These are phyloP conservation scores for Menidia menidia DNA, from an alignment of 2,797 vertebrate genomes.

Conservation along the genomic window DNA sequence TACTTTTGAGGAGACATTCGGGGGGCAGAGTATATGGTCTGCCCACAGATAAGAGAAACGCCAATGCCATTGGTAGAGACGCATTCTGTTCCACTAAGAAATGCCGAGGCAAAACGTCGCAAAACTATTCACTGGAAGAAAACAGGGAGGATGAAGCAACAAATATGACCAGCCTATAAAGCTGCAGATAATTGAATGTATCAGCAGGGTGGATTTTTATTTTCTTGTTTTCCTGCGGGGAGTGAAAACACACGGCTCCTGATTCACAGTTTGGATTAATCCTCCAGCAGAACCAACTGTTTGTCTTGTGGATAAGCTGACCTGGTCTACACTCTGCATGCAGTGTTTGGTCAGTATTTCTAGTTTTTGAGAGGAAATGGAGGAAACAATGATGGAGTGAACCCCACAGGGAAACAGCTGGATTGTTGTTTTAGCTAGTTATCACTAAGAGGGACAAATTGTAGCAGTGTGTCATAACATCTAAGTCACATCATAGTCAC, in stretches of 20 bases:
- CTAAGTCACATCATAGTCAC: constrained; percentile 18
- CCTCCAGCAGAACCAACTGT: constrained; percentile 18
- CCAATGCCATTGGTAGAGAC: constrained; percentile 29
- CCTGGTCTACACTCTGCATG: constrained; percentile 12
- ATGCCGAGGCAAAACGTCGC: constrained; percentile 30
- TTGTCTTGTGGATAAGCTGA: constrained; percentile 49
- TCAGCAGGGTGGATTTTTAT: constrained; percentile 20
- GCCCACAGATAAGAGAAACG: constrained; percentile 50
- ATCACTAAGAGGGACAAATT: constrained; percentile 28
- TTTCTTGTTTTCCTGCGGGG: constrained; percentile 15
- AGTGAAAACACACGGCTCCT: constrained; percentile 13
- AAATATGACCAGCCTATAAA: constrained; percentile 65
- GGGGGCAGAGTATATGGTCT: constrained; percentile 50
- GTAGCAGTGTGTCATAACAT: constrained; percentile 7
- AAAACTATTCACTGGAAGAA: constrained; percentile 23
- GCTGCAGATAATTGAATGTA: constrained; percentile 22
- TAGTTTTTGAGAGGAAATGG: constrained; percentile 11
- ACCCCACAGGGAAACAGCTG: constrained; percentile 6
- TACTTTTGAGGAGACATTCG: constrained; percentile 67
- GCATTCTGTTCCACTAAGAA: constrained; percentile 30
- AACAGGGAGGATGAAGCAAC: constrained; percentile 43
- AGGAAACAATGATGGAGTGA: constrained; percentile 23
- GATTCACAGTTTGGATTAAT: constrained; percentile 27
- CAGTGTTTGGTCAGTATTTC: background rate
- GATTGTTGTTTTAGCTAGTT: constrained; percentile 15